Base-by-base conservation (phyloP, 2,113 vertebrate species). In the Sinocyclocheilus anophthalmus region DNA sequence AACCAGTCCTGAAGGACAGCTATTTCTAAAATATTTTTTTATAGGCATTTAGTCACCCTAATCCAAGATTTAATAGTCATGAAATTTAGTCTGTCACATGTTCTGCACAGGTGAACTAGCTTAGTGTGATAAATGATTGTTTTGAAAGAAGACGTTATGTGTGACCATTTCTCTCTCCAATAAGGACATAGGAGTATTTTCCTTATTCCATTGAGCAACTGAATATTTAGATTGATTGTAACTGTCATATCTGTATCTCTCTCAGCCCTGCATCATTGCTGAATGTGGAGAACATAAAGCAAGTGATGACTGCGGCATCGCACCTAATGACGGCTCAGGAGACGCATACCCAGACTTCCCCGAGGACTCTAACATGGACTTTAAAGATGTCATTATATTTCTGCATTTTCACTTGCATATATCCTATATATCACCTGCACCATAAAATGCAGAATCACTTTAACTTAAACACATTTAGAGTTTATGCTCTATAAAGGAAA, bases 211-310 rank as follows among this genome's bases (percentile, higher is more conserved):
- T 7, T 65, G 59, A 65, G 39, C 53, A 37, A 57, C 4, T 26
- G 61, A 81, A 67, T 20, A 48, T 81, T 26, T 30, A 30, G 42
- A 81, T 67, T 48, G 39, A 81, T 70, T 55, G 18, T n/a, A 39
- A n/a, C 11, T 37, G 76, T 63, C 30, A 14, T 89, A 88, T 48
- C 45, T 48, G 2, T 83, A 5, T 76, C 50, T 20, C 30, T 77
- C 81, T 84, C 90, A 99, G 97, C 93, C 94, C 1, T 99, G 97
- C 70, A 0, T 96, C 85, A 96, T 99, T 18, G 94, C 95, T 1
- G 97, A 99, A 77, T 98, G 97, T 80, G 97, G 98, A 61, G 97
- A 97, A 87, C 91, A 97, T 80, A 96, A 96, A 90, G 95, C 96
- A 73, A 96, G 96, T 24, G 97, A 99, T 88, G 94, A 96, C 0